These are phyloP conservation scores for Lagocephalus sceleratus DNA, from an alignment of 2,797 vertebrate genomes.

Conservation along the genomic window DNA sequence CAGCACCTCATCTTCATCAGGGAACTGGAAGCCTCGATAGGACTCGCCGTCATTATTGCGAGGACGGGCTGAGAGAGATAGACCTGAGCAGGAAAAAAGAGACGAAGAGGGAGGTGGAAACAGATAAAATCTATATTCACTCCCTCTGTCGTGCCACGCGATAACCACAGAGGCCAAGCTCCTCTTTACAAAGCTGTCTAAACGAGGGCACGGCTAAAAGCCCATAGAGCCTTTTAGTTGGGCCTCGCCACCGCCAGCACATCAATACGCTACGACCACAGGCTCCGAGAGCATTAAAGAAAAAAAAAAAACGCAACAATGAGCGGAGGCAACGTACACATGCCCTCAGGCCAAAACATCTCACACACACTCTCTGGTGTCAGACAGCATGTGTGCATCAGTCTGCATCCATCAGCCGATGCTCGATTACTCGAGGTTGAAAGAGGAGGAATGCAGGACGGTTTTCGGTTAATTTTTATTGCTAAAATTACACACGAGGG, in stretches of 20 bases:
- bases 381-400: slow-evolving; percentile 16
- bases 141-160: slow-evolving; percentile 51
- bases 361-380: slow-evolving; percentile 33
- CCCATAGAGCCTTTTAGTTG: slow-evolving; percentile 56
- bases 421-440: slow-evolving; percentile 35
- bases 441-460: slow-evolving; percentile 19
- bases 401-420: slow-evolving; percentile 39
- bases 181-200: slow-evolving; percentile 65
- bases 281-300: slow-evolving; percentile 31
- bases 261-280: slow-evolving; percentile 57
- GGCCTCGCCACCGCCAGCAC: slow-evolving; percentile 33
- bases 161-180: slow-evolving; percentile 64
- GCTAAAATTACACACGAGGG: slow-evolving; percentile 30
- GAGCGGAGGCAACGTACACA: not conserved
- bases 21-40: slow-evolving; percentile 69
- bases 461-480: slow-evolving; percentile 35
- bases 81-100: slow-evolving; percentile 29
- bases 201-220: slow-evolving; percentile 61
- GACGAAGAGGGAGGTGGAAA: slow-evolving; percentile 48
- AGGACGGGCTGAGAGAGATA: slow-evolving; percentile 51
- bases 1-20: slow-evolving; percentile 58
- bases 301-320: slow-evolving; percentile 24
- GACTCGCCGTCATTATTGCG: slow-evolving; percentile 68
- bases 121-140: slow-evolving; percentile 71
- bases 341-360: slow-evolving; percentile 24